These are phyloP conservation scores for Anguilla marmorata DNA, from an alignment of 2,797 vertebrate genomes.

Conservation along the genomic window DNA sequence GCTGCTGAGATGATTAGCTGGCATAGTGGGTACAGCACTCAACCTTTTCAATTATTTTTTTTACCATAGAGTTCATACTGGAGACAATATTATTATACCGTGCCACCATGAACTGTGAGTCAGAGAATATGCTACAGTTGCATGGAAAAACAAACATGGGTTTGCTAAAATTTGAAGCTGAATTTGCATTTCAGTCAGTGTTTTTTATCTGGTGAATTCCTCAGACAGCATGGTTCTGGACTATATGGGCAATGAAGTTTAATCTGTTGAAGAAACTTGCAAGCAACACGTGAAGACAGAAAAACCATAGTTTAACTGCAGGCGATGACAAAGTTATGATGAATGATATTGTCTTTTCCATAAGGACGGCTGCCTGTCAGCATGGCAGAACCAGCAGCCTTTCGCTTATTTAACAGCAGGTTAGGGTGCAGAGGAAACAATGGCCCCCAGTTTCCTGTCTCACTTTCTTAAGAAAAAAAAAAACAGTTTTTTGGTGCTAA, in stretches of 20 bases:
- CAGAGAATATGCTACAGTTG: background rate
- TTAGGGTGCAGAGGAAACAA: background rate
- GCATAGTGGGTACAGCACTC: background rate
- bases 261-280: background rate
- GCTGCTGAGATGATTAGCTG: background rate
- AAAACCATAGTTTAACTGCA: background rate
- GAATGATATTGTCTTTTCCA: conserved; percentile 8
- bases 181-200: background rate
- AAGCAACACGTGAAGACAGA: background rate
- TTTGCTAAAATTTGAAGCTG: background rate
- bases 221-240: background rate
- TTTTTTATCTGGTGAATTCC: background rate
- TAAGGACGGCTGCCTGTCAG: background rate
- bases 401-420: background rate
- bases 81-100: background rate
- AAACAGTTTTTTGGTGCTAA: background rate
- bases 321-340: conserved; percentile 7
- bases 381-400: background rate
- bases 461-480: background rate
- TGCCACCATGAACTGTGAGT: background rate
- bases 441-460: background rate
- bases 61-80: background rate
- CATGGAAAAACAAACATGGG: background rate
- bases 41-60: background rate
- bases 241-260: background rate